Evolutionary conservation across 2,888 invertebrate species (phyloP), one percentile per base, ranked within the genome.

Genomic region (Metopia argyrocephala): DNA sequence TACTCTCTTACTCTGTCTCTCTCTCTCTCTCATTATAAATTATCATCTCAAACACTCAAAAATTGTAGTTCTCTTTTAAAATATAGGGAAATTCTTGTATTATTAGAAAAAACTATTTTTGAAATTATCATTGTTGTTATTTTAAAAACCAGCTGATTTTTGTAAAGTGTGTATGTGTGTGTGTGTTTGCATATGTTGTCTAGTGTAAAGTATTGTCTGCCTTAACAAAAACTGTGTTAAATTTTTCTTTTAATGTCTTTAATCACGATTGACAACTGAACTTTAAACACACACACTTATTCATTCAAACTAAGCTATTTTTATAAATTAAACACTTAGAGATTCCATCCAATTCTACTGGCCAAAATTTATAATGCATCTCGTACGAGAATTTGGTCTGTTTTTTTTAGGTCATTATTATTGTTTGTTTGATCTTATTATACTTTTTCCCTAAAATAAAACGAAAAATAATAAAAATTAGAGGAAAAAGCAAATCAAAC

Each of bases 211-310:
- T 15, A 38, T 38, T 46, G 70, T 54, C 79, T 71, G 70, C 62
- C 76, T 68, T 57, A 73, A 76, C 73, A 57, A 62, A 52, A 69
- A 73, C 57, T 80, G 76, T 66, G 62, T 68, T 80, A 46, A 68
- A 64, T 73, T 73, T 61, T 66, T 31, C 23, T 57, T 76, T 70
- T 64, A 57, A 68, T 45, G 76, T 73, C 76, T 57, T 76, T 76
- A 76, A 80, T 76, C 71, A 80, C 62, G 46, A 73, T 73, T 76
- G 76, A 68, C 76, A 76, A 45, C n/a, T 76, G 79, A 76, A 76
- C 79, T 76, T 57, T 76, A 27, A 21, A 64, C n/a, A 62, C 21
- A 52, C 28, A 68, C 18, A 56, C 25, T 21, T 31, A 50, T 28
- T 45, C 27, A 38, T 6, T 38, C 12, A 12, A 38, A 38, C 15